These are phyloP conservation scores for Ophiodon elongatus DNA, from an alignment of 2,113 vertebrate genomes.

Conservation along the genomic window DNA sequence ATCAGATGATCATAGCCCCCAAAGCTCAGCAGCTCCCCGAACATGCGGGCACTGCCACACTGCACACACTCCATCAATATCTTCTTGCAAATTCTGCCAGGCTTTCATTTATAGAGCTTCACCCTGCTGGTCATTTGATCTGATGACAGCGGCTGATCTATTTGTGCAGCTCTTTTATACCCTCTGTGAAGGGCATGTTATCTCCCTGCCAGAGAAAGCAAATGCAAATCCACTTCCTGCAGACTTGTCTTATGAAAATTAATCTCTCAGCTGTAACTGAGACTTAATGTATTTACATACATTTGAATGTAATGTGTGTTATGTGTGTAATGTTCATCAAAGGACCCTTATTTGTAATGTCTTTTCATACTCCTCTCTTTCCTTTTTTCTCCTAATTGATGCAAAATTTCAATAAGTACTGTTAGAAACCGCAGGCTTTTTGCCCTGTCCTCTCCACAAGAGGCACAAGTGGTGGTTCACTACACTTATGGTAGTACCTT, in stretches of 20 bases:
- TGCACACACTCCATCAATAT: slow-evolving; percentile 59
- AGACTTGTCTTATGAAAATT: slow-evolving; percentile 2
- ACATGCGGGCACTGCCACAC: slow-evolving; percentile 42
- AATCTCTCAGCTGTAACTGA: background rate
- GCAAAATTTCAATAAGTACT: background rate
- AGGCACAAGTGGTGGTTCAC: too few species aligned
- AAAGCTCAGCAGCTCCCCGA: slow-evolving; percentile 32
- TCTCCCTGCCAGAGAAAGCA: slow-evolving; percentile 25
- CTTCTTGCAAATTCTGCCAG: slow-evolving; percentile 47
- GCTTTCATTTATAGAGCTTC: slow-evolving; percentile 65
- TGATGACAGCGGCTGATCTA: slow-evolving; percentile 61
- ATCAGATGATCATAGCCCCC: slow-evolving; percentile 69
- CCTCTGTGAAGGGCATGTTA: slow-evolving; percentile 58
- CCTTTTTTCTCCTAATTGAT: background rate
- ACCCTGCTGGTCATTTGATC: slow-evolving; percentile 67
- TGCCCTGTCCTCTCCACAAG: too few species aligned
- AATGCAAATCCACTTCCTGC: slow-evolving; percentile 30
- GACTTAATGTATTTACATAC: background rate
- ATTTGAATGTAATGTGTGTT: background rate
- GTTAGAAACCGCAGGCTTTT: too few species aligned
- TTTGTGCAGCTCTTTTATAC: slow-evolving; percentile 63
- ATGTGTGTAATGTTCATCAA: background rate
- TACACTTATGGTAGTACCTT: too few species aligned
- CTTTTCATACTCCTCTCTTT: background rate
- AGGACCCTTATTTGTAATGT: too few species aligned